Percentiles rank a stretch among this genome's conserved stretches.
Evolutionary conservation across 2,888 invertebrate genomes (phyloP).

Genomic region (Stenoptilia bipunctidactyla): DNA sequence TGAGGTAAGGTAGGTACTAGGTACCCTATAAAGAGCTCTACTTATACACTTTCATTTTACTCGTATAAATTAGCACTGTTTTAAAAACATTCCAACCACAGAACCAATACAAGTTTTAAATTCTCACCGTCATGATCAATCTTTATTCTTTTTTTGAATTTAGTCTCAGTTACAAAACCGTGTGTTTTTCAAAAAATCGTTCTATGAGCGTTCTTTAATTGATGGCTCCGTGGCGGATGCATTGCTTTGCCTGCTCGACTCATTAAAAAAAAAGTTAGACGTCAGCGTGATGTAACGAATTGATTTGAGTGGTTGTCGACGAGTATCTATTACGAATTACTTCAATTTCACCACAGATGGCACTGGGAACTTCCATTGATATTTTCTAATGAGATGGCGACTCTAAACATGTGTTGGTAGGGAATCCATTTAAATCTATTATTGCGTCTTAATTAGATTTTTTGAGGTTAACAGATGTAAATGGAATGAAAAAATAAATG

Average conservation of each 20-base stretch:
- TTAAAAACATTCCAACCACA: no score
- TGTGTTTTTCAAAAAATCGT: constrained; percentile 43
- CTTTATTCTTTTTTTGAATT: no score
- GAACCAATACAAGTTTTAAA: no score
- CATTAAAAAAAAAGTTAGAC: constrained; percentile 10
- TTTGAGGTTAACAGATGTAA: constrained; percentile 3
- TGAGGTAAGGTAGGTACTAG: no score
- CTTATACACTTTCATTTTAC: no score
- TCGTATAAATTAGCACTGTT: no score
- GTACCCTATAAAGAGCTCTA: no score
- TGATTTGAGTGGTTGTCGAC: constrained; percentile 46
- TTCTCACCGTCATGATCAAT: no score
- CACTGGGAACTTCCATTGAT: constrained; percentile 26
- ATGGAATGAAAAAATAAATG: constrained; percentile 17
- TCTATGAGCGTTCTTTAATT: constrained; percentile 61
- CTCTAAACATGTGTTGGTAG: constrained; percentile 34
- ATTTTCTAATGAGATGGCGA: constrained; percentile 29
- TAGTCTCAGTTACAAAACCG: constrained; percentile 11
- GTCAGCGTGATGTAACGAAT: constrained; percentile 40
- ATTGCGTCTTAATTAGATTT: constrained; percentile 32
- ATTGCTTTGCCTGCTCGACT: constrained; percentile 29
- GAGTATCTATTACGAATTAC: neutral
- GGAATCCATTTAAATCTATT: constrained; percentile 28
- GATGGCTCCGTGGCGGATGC: constrained; percentile 42
- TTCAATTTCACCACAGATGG: constrained; percentile 36